Evolutionary conservation across 2,888 invertebrate genomes (phyloP).

Genomic region (Anagyrus pseudococci): DNA sequence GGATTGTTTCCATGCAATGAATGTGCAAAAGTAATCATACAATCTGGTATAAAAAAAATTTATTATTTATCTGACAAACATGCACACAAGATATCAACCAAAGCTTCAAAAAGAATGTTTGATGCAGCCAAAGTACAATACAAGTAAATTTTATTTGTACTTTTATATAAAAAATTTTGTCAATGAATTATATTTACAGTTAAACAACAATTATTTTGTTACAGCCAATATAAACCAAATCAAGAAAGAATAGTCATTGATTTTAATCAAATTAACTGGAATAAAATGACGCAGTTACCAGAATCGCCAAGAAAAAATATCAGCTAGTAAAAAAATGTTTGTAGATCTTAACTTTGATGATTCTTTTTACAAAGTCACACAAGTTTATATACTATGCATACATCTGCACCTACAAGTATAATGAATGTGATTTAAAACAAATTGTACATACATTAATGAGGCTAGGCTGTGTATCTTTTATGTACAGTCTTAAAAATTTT

Average conservation of each 20-base stretch:
- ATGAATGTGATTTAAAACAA: too few species aligned
- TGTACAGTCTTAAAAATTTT: too few species aligned
- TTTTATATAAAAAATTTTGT: conserved; percentile 8
- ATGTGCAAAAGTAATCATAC: conserved; percentile 96
- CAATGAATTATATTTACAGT: conserved; percentile 12
- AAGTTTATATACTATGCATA: too few species aligned
- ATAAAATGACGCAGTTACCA: conserved; percentile 63
- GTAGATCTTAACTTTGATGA: too few species aligned
- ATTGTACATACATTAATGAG: too few species aligned
- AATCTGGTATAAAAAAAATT: conserved; percentile 84
- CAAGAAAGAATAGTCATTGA: conserved; percentile 72
- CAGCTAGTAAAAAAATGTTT: too few species aligned
- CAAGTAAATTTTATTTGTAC: conserved; percentile 61
- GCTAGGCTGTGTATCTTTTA: too few species aligned
- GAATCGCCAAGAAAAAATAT: conserved; percentile 57
- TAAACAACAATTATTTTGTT: conserved; percentile 45
- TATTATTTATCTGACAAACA: conserved; percentile 86
- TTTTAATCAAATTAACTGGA: conserved; percentile 71
- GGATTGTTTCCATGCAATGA: conserved; percentile 96
- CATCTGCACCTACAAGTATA: too few species aligned
- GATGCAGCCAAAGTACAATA: conserved; percentile 77
- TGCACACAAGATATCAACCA: conserved; percentile 69
- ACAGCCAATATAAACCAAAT: conserved; percentile 72
- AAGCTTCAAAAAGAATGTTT: conserved; percentile 84
- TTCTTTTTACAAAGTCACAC: too few species aligned